Evolutionary conservation across 1,140 invertebrate species (phyloP), one percentile per base, ranked within the genome.

Genomic region (Drosophila yakuba): DNA sequence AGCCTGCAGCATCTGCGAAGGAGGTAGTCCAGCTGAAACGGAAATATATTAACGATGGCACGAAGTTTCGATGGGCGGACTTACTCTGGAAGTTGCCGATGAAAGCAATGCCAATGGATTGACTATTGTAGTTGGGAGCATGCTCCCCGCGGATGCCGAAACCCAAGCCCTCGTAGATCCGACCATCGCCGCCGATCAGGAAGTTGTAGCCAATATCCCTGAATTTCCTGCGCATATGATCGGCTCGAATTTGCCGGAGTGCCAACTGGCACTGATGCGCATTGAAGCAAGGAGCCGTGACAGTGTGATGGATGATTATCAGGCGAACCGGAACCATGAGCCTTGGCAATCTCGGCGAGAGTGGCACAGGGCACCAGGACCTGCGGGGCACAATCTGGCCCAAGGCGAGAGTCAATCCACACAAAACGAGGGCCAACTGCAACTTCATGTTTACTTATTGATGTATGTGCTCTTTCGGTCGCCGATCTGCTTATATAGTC

Each of bases 191-290:
- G 25, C 94, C 94, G 59, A 93, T 93, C 4, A 84, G 92, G 58
- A 94, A 94, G 67, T 93, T 94, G 94, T 97, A 94, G 93, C 96
- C 93, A 74, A 95, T 96, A 81, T 97, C 96, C 93, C 91, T 93
- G 95, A 95, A 96, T 0, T 92, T 91, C 1, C 92, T 92, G 15
- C 78, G 90, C 43, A 95, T 93, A 88, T 94, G 93, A 74, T 94
- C 96, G 14, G 93, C 94, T 86, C 97, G 96, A 23, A 96, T 95
- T 1, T 92, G 55, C 43, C 94, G 93, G 1, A 96, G 94, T 0
- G 91, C 88, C 0, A 64, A 54, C 6, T 86, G 89, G 45, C 94
- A 95, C 12, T 92, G 74, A 0, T 57, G 57, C 1, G 63, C 45
- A 47, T n/a, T 77, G 6, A 43, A 47, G 20, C 74, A 77, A 2